Conservation (phyloP, 1,140 invertebrate genomes). For the Drosophila truncata region DNA sequence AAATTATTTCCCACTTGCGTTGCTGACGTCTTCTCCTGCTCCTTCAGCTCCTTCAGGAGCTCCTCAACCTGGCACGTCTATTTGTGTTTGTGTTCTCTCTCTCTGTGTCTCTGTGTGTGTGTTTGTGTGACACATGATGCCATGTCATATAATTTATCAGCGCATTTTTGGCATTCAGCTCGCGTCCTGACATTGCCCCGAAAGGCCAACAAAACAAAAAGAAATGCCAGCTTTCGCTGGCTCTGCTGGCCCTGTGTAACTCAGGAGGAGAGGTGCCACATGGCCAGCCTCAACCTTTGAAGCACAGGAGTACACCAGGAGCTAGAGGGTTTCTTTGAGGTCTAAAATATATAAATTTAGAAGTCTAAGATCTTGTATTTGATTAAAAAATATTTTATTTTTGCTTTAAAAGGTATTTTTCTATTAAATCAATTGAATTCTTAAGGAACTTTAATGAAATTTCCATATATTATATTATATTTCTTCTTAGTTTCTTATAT, state of each 20-base stretch:
- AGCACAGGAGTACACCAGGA: slow-evolving; percentile 1
- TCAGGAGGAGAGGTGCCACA: slow-evolving; percentile 14
- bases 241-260: slow-evolving; percentile 20
- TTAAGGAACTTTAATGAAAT: no score
- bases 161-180: slow-evolving; percentile 62
- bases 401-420: no score
- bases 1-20: slow-evolving; percentile 48
- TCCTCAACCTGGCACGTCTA: slow-evolving; percentile 41
- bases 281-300: slow-evolving; percentile 15
- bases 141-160: slow-evolving; percentile 65
- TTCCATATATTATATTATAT: no score
- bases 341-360: background rate
- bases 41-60: background rate
- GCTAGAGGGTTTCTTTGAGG: background rate
- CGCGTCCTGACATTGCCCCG: slow-evolving; percentile 54
- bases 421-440: no score
- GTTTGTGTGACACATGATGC: slow-evolving; percentile 60
- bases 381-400: background rate
- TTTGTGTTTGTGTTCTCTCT: slow-evolving; percentile 38
- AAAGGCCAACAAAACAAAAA: slow-evolving; percentile 52
- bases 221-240: slow-evolving; percentile 17
- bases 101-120: background rate
- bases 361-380: background rate
- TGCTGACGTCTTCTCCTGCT: slow-evolving; percentile 8
- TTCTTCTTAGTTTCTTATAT: no score